Evolutionary conservation across 1,140 invertebrate species (phyloP).

Genomic region (Lordiphosa clarofinis): DNA sequence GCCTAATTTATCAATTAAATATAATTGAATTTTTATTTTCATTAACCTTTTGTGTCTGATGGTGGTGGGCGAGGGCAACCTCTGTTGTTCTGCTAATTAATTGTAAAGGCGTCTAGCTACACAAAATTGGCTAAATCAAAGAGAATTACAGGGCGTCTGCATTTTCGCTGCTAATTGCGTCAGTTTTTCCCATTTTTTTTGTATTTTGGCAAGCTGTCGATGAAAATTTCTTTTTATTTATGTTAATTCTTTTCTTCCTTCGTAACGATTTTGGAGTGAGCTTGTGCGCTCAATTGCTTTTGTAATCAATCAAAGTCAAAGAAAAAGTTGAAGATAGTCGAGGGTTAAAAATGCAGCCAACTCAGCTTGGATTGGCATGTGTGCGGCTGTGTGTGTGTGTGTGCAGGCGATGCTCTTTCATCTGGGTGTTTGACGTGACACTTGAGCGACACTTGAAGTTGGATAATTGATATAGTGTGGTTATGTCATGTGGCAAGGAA

Average conservation of each 20-base stretch:
- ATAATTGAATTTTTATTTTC: constrained; percentile 64
- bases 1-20: constrained; percentile 63
- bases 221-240: constrained; percentile 57
- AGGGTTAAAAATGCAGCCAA: constrained; percentile 37
- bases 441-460: constrained; percentile 70
- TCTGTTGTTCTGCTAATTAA: constrained; percentile 52
- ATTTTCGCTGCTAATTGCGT: constrained; percentile 53
- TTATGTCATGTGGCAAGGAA: constrained; percentile 1
- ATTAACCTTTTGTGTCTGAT: constrained; percentile 37
- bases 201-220: constrained; percentile 43
- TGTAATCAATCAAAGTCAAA: constrained; percentile 68
- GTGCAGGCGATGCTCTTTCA: constrained; percentile 24
- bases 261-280: constrained; percentile 21
- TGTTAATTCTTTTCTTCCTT: constrained; percentile 55
- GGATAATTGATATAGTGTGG: constrained; percentile 68
- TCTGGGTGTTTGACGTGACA: constrained; percentile 67
- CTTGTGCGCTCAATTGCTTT: constrained; percentile 66
- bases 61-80: constrained; percentile 2
- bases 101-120: constrained; percentile 33
- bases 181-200: constrained; percentile 24
- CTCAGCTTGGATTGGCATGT: constrained; percentile 41
- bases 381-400: constrained; percentile 17
- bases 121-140: constrained; percentile 24
- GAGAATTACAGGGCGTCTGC: constrained; percentile 40
- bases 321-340: neutral